phyloP scores from a whole-genome alignment of 92 coral and sea anemone genomes.

The Zoanthus gigantus region DNA sequence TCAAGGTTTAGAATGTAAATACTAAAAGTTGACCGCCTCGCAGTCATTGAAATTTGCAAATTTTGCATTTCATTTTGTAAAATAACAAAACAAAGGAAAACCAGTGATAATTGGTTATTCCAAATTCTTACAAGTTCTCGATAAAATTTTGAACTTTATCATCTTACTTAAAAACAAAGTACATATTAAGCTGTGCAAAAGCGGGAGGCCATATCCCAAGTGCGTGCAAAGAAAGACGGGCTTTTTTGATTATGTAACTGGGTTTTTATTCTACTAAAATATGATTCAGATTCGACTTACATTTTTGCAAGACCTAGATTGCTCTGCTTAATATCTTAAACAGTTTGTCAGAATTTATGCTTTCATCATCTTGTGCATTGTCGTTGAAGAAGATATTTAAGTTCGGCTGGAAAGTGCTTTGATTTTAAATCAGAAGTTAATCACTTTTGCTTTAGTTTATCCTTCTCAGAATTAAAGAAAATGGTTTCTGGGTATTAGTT shows the following conservation, averaged over 20 bases:
- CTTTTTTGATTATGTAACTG: not conserved
- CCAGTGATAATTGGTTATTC: not conserved
- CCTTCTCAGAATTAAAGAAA: not conserved
- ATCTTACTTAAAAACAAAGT: not conserved
- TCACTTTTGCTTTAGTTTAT: not conserved
- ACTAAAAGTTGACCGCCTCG: not conserved
- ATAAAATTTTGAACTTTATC: not conserved
- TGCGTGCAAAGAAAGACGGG: not conserved
- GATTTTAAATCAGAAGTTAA: not conserved
- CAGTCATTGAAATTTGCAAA: not conserved
- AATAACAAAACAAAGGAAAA: not conserved
- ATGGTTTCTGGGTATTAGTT: not conserved
- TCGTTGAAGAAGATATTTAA: too few species aligned
- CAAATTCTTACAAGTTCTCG: not conserved
- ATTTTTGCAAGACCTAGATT: too few species aligned
- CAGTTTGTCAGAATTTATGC: not conserved
- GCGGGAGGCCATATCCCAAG: not conserved
- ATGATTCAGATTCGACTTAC: not conserved
- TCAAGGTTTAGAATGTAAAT: slow-evolving; percentile 30
- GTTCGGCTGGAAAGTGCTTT: too few species aligned
- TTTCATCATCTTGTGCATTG: not conserved
- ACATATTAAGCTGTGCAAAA: not conserved
- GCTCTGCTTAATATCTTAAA: not conserved
- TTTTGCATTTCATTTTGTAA: slow-evolving; percentile 46
- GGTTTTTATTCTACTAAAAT: not conserved